Conservation (phyloP, 2,113 vertebrate species). For the Hemiprocne comata region DNA sequence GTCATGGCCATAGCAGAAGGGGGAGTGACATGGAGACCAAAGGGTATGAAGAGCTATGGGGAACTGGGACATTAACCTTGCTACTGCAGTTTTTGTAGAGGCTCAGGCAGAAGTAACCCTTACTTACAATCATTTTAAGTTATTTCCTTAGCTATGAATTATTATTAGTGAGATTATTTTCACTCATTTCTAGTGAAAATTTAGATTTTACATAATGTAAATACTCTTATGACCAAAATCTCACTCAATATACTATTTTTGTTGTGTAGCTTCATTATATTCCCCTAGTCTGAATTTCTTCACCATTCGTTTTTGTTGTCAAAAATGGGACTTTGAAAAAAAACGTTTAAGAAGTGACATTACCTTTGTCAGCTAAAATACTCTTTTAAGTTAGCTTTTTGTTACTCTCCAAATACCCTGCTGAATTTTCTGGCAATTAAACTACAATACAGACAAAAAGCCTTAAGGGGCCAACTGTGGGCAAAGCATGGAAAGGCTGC, state of each 20-base stretch:
- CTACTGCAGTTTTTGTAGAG: neutral
- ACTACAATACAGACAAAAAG: neutral
- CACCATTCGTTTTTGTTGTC: neutral
- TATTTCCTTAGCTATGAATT: neutral
- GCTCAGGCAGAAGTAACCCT: neutral
- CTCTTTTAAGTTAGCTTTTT: neutral
- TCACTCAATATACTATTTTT: neutral
- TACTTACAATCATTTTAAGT: neutral
- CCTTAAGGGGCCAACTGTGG: fast-evolving
- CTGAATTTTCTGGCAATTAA: neutral
- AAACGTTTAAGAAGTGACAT: neutral
- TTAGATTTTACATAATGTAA: neutral
- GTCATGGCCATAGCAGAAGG: neutral
- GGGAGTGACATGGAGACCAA: fast-evolving
- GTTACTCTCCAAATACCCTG: neutral
- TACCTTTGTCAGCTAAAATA: neutral
- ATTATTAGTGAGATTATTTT: neutral
- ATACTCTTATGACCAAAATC: neutral
- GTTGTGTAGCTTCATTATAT: neutral
- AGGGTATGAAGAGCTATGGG: neutral
- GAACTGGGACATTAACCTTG: fast-evolving
- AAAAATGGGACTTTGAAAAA: neutral
- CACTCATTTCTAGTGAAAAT: neutral
- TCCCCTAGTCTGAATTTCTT: neutral
- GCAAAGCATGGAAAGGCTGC: neutral